Evolutionary conservation across 2,888 invertebrate species (phyloP).

Genomic region (Pherbina coryleti): DNA sequence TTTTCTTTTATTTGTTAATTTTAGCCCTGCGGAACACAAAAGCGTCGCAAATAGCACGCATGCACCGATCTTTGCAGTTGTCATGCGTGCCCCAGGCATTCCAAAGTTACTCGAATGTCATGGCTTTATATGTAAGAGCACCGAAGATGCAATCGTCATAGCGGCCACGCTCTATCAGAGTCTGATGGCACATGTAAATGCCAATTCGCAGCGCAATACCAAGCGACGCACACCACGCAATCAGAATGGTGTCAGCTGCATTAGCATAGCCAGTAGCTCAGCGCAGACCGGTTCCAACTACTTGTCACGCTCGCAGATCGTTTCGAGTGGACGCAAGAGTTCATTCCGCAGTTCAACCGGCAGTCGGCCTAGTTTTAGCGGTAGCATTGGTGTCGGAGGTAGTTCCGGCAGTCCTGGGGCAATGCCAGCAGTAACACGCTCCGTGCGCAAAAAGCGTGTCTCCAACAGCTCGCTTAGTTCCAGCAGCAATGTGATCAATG

Average conservation of each 20-base stretch:
- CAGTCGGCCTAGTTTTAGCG: slow-evolving; percentile 38
- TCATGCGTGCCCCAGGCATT: slow-evolving; percentile 83
- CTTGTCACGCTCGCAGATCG: slow-evolving; percentile 57
- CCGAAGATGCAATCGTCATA: slow-evolving; percentile 91
- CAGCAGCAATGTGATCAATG: slow-evolving; percentile 73
- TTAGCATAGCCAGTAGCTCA: slow-evolving; percentile 79
- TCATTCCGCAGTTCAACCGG: slow-evolving; percentile 62
- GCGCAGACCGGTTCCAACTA: slow-evolving; percentile 67
- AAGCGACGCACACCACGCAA: slow-evolving; percentile 75
- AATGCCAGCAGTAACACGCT: slow-evolving; percentile 75
- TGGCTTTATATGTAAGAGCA: slow-evolving; percentile 89
- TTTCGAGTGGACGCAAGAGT: slow-evolving; percentile 61
- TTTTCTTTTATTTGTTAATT: background rate
- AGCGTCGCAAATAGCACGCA: slow-evolving; percentile 73
- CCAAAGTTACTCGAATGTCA: slow-evolving; percentile 89
- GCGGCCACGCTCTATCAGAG: slow-evolving; percentile 92
- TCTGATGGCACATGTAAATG: slow-evolving; percentile 84
- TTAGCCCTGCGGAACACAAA: slow-evolving; percentile 65
- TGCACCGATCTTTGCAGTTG: slow-evolving; percentile 89
- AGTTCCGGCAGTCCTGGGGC: background rate
- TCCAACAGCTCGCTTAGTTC: slow-evolving; percentile 72
- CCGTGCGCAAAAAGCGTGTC: slow-evolving; percentile 81
- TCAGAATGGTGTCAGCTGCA: slow-evolving; percentile 81
- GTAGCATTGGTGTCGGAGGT: background rate
- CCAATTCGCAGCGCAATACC: slow-evolving; percentile 67